phyloP scores from a whole-genome alignment of 2,888 invertebrate genomes.

The Luffia ferchaultella region DNA sequence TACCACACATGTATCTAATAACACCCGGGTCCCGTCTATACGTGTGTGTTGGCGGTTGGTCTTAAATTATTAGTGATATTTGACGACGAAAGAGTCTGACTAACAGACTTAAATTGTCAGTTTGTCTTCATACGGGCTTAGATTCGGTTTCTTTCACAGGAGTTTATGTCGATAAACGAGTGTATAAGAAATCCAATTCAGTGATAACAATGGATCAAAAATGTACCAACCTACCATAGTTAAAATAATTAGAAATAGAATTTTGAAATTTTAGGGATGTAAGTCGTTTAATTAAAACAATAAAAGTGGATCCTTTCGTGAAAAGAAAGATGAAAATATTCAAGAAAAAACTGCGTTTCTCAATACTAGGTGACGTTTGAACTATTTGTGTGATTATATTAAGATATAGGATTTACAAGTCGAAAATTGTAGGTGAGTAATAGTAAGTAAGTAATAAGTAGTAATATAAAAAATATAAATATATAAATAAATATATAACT shows the following conservation, averaged over 20 bases:
- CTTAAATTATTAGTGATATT: background rate
- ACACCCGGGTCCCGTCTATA: constrained; percentile 25
- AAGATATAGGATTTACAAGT: background rate
- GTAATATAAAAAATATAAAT: background rate
- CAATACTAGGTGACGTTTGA: constrained; percentile 35
- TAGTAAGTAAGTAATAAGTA: background rate
- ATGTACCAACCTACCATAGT: too few species aligned
- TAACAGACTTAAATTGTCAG: background rate
- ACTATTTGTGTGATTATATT: constrained; percentile 8
- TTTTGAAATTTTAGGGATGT: too few species aligned
- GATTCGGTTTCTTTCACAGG: background rate
- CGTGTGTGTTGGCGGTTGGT: background rate
- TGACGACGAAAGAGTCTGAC: background rate
- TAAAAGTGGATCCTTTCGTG: constrained; percentile 51
- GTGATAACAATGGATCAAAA: too few species aligned
- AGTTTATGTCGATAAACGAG: too few species aligned
- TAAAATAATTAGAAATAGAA: too few species aligned
- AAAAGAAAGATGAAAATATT: constrained; percentile 61
- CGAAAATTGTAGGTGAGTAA: background rate
- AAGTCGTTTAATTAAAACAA: constrained; percentile 7
- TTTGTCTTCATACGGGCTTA: background rate
- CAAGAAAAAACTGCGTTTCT: constrained; percentile 57
- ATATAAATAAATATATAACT: background rate
- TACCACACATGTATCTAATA: constrained; percentile 26
- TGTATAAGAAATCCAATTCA: background rate